These are phyloP conservation scores for Mallotus villosus DNA, from an alignment of 2,797 vertebrate genomes.

Conservation along the genomic window DNA sequence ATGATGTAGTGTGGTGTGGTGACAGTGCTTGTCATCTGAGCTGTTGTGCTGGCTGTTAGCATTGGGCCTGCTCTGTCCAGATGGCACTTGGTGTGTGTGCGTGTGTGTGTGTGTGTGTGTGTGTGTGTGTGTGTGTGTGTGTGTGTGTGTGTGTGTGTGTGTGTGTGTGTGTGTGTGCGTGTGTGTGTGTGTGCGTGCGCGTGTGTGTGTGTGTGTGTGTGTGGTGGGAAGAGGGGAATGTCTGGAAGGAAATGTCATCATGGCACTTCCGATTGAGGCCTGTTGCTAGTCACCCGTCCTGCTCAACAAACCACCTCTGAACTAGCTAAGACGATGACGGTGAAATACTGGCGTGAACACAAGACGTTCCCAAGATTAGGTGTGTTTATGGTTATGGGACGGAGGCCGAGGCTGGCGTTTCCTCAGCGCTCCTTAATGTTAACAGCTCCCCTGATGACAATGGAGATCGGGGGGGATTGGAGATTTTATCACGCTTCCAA, in stretches of 20 bases:
- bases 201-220: not conserved
- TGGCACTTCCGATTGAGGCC: constrained; percentile 37
- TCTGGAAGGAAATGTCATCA: constrained; percentile 60
- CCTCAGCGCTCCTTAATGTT: not conserved
- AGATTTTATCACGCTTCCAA: not conserved
- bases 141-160: not conserved
- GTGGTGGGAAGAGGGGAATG: constrained; percentile 16
- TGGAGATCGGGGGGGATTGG: not conserved
- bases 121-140: not conserved
- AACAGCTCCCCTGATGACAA: not conserved
- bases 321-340: constrained; percentile 24
- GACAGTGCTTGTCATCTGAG: constrained; percentile 29
- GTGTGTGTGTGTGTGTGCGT: not conserved
- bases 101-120: no score
- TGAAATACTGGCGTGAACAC: not conserved
- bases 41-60: constrained; percentile 20
- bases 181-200: not conserved
- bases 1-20: not conserved
- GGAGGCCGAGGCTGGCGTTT: not conserved
- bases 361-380: not conserved
- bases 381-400: constrained; percentile 33
- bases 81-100: constrained; percentile 25
- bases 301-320: constrained; percentile 7
- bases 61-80: constrained; percentile 24
- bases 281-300: constrained; percentile 20